phyloP scores from a whole-genome alignment of 2,888 invertebrate genomes.

The Melinopterus prodromus region DNA sequence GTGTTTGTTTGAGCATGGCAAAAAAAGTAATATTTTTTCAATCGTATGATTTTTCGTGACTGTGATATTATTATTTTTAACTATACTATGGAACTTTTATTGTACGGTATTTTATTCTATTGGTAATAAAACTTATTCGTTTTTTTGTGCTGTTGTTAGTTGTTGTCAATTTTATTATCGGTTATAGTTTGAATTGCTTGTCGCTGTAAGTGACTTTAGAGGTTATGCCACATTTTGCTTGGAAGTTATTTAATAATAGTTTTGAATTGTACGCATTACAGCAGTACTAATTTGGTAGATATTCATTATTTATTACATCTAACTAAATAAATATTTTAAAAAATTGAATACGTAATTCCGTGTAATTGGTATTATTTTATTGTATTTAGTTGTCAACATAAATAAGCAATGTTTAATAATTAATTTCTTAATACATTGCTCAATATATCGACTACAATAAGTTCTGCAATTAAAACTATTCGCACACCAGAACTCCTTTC shows the following conservation, averaged over 20 bases:
- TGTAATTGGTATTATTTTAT: too few relatives aligned
- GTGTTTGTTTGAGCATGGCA: conserved; percentile 28
- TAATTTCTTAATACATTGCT: too few relatives aligned
- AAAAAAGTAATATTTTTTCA: conserved; percentile 19
- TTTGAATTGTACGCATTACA: not conserved
- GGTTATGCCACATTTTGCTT: not conserved
- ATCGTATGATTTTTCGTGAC: conserved; percentile 19
- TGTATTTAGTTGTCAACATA: too few relatives aligned
- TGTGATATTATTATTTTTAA: conserved; percentile 7
- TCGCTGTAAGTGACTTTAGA: not conserved
- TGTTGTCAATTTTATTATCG: not conserved
- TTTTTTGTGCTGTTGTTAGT: not conserved
- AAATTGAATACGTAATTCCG: too few relatives aligned
- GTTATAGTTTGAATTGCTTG: not conserved
- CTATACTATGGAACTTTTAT: not conserved
- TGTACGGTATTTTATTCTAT: not conserved
- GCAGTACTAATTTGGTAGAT: not conserved
- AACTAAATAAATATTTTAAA: too few relatives aligned
- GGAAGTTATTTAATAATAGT: not conserved
- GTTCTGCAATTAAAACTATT: too few relatives aligned
- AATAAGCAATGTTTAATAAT: too few relatives aligned
- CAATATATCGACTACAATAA: too few relatives aligned
- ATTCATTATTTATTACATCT: not conserved
- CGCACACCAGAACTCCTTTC: too few relatives aligned
- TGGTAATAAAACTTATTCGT: not conserved